Base-by-base conservation (phyloP, 2,113 vertebrate species). In the Bothrops jararaca region DNA sequence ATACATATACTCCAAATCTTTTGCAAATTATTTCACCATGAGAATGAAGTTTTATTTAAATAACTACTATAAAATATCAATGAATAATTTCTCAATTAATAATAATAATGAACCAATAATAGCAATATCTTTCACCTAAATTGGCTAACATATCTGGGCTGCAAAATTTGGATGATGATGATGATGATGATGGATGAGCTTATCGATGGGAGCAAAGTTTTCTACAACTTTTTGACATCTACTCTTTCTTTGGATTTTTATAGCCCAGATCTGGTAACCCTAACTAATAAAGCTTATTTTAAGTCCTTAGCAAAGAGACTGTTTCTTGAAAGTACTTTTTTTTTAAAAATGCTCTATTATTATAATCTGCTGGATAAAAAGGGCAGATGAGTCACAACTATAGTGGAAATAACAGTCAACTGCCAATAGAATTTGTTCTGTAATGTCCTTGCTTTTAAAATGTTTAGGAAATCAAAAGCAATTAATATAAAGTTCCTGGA, bases 381-480 rank as follows among this genome's bases (percentile, higher is more conserved):
- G 23, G 13, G 39, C 23, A 29, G 29, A n/a, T 57, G 88, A 86
- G 23, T 74, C 58, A 88, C 48, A 74, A 24, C 74, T 88, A 34
- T 88, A 39, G 58, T 88, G 86, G 86, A 92, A 74, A 54, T 88
- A 88, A 88, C 69, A 69, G 58, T 22, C 74, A 39, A 45, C 58
- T 92, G 86, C 58, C 34, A 88, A 50, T 15, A 92, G 50, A 92
- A 39, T 10, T 90, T 58, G 13, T 53, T 93, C 87, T 87, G 89
- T 86, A 90, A 69, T 93, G 57, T 57, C 48, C 58, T 48, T 88
- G 53, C 42, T 50, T 93, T 87, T 74, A 34, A 93, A 69, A 93
- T 57, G 24, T 91, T 80, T 88, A 56, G 18, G 85, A 93, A 88
- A 93, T 85, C 58, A 93, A 88, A 74, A 64, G 58, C 58, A 93